Conservation (phyloP, 2,113 vertebrate genomes). For the Athene noctua region DNA sequence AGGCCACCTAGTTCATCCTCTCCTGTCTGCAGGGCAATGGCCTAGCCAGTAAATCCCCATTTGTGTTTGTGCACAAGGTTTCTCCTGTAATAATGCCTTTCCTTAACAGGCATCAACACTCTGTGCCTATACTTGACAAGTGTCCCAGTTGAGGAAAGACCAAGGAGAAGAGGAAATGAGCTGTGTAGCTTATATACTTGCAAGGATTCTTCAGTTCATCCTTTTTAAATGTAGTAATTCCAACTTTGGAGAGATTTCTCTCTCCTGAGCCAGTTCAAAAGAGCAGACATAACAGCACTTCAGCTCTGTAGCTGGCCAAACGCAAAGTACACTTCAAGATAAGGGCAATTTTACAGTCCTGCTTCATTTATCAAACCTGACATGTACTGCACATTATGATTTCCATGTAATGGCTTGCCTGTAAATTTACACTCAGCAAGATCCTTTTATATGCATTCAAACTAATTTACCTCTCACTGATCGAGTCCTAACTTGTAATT, state of each 20-base stretch:
- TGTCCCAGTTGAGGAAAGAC: fast-evolving
- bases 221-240: not conserved
- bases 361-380: slow-evolving; percentile 49
- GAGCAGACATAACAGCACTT: not conserved
- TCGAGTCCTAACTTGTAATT: slow-evolving; percentile 54
- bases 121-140: fast-evolving
- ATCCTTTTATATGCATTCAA: slow-evolving; percentile 41
- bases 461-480: slow-evolving; percentile 53
- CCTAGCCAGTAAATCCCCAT: not conserved
- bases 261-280: not conserved
- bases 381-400: not conserved
- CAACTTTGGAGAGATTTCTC: not conserved
- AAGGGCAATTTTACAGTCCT: slow-evolving; percentile 31
- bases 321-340: not conserved
- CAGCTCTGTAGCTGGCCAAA: not conserved
- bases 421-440: slow-evolving; percentile 51
- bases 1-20: not conserved
- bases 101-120: not conserved
- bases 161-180: not conserved
- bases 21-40: not conserved
- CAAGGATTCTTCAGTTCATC: not conserved
- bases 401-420: slow-evolving; percentile 37
- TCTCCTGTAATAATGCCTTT: not conserved
- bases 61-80: not conserved
- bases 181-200: not conserved